phyloP scores from a whole-genome alignment of 64 coral and sea anemone genomes.

The Montipora sp. region DNA sequence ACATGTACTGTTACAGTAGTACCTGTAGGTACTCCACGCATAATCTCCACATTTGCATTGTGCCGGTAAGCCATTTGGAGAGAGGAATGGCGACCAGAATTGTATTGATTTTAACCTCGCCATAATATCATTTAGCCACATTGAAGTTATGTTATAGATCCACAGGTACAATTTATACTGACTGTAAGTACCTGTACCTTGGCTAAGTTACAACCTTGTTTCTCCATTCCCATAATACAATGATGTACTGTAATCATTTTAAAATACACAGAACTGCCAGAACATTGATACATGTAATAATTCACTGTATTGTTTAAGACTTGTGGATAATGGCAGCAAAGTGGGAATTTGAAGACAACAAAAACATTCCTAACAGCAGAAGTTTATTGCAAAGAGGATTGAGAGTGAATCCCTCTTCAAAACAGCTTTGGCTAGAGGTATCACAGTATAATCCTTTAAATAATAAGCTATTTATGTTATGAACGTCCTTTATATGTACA shows the following conservation, averaged over 20 bases:
- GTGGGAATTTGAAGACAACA: constrained; percentile 99
- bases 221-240: not conserved
- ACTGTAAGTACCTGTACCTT: not conserved
- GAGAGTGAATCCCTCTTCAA: constrained; percentile 68
- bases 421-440: constrained; percentile 91
- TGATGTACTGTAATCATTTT: not conserved
- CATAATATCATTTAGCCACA: too few species aligned
- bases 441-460: not conserved
- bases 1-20: too few species aligned
- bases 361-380: constrained; percentile 74
- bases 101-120: too few species aligned
- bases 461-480: too few species aligned
- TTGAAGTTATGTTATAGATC: too few species aligned
- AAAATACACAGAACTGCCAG: too few species aligned
- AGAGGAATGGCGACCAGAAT: too few species aligned
- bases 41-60: too few species aligned
- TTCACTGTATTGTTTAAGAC: constrained; percentile 32
- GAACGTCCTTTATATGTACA: too few species aligned
- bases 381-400: constrained; percentile 85
- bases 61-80: too few species aligned
- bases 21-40: too few species aligned
- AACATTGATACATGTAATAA: not conserved
- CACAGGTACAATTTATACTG: too few species aligned
- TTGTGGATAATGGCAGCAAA: constrained; percentile 99
- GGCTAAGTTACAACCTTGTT: not conserved